Base-by-base conservation (phyloP, 2,888 invertebrate genomes). In the Rhogogaster chlorosoma region DNA sequence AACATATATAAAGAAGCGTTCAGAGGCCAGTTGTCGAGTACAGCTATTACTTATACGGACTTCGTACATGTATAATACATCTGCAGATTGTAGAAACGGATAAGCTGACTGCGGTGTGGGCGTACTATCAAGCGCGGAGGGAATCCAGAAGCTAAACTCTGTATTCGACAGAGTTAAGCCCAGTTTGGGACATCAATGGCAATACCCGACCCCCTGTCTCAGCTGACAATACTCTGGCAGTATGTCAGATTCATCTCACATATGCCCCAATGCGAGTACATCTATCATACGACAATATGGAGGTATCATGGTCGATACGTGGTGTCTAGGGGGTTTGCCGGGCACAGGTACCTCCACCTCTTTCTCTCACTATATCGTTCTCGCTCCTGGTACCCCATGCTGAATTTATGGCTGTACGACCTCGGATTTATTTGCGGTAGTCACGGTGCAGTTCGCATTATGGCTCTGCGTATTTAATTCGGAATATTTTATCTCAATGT, bases 221-320 rank as follows among this genome's bases (percentile, higher is more conserved):
- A 83, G 83, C 83, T 83, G 83, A 83, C 83, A 83, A 83, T 83
- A 67, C 67, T 67, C 38, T 22, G 49, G 83, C 83, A 83, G 83
- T 83, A 83, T 83, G 83, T 83, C 83, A 83, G 83, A 49, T 83
- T 64, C 83, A 83, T 67, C 83, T 83, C 83, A 83, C 83, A 83
- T 83, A 83, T 83, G 83, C 67, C 83, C 53, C 83, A 26, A 83
- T 67, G 83, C 83, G 64, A 83, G 83, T 83, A 83, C 83, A 83
- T 83, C 83, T 42, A 83, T 83, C 83, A 83, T 83, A 67, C 36
- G 83, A 83, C 83, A 83, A 83, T 83, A 83, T 83, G 83, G 83
- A 83, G 83, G 83, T 83, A 83, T 83, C 83, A 83, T 83, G 83
- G 83, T 83, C 67, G 83, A 67, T 83, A 57, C 70, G 83, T 49